Evolutionary conservation across 2,888 invertebrate species (phyloP).

Genomic region (Pyrrhia umbra): DNA sequence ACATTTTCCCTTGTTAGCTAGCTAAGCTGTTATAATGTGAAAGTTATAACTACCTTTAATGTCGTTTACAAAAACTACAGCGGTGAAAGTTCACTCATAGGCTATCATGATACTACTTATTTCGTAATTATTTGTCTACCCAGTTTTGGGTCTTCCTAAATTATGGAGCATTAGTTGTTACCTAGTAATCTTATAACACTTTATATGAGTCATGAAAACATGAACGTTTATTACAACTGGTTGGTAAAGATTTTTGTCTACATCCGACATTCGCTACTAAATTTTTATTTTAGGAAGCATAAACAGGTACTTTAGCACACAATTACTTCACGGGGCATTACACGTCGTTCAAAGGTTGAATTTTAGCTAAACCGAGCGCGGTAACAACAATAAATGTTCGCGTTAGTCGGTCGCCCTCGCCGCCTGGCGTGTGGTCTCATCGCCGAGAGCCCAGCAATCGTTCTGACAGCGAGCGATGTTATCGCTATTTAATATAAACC

Average conservation of each 20-base stretch:
- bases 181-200: neutral
- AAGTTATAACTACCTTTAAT: constrained; percentile 14
- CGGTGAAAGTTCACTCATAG: neutral
- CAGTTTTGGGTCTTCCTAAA: too few species aligned
- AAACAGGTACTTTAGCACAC: constrained; percentile 54
- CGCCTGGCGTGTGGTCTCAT: constrained; percentile 81
- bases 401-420: constrained; percentile 51
- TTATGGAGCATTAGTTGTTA: neutral
- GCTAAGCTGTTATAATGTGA: constrained; percentile 21
- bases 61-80: constrained; percentile 23
- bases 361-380: constrained; percentile 50
- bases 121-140: too few species aligned
- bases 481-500: constrained; percentile 79
- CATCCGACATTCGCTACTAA: constrained; percentile 21
- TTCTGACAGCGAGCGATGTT: constrained; percentile 81
- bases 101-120: neutral
- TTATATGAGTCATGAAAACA: constrained; percentile 9
- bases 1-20: constrained; percentile 38
- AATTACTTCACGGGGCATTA: constrained; percentile 60
- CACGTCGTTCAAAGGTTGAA: constrained; percentile 49
- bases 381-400: constrained; percentile 61
- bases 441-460: constrained; percentile 74
- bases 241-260: neutral
- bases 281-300: constrained; percentile 32
- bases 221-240: neutral